Evolutionary conservation across 1,140 invertebrate species (phyloP), one percentile per base, ranked within the genome.

Genomic region (Radopholus similis): DNA sequence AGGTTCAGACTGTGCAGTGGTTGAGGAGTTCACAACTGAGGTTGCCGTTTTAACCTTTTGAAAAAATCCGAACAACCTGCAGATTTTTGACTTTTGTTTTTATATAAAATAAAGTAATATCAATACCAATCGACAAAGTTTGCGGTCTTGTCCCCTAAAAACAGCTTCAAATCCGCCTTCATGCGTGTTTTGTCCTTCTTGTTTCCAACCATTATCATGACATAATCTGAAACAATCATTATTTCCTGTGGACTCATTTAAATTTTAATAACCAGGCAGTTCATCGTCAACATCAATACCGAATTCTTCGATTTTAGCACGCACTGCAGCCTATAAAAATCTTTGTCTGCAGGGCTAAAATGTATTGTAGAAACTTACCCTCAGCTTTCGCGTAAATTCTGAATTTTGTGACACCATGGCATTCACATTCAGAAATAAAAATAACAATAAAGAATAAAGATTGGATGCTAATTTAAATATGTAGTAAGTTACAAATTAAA

Each of bases 161-260:
- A 70, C 42, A 70, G 68, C 28, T 66, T 70, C 13, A 70, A 37
- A 37, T 70, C 68, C 13, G 51, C 15, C 35, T 70, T 70, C 68
- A 70, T 70, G 8, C 68, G n/a, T 13, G 23, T 18, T 21, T 60
- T 72, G 53, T 70, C 69, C 68, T 70, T 70, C 18, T 70, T 70
- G 32, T 70, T 70, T 13, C 66, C 68, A 49, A 70, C 68, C 68
- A 70, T 70, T 28, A 70, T 72, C 68, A 70, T 70, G 8, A 70
- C 68, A 38, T 70, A 28, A 35, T 73, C 70, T 32, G 8, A 30
- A 18, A 23, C 30, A 47, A 47, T 6, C 5, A 4, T 47, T 54
- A 32, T 4, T 23, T 23, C 13, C 30, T 32, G 15, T 4, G n/a
- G n/a, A 51, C 26, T 51, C 2, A 1, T 51, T 54, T 32, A 54